Evolutionary conservation across 2,113 vertebrate genomes (phyloP).

Genomic region (Junco hyemalis): DNA sequence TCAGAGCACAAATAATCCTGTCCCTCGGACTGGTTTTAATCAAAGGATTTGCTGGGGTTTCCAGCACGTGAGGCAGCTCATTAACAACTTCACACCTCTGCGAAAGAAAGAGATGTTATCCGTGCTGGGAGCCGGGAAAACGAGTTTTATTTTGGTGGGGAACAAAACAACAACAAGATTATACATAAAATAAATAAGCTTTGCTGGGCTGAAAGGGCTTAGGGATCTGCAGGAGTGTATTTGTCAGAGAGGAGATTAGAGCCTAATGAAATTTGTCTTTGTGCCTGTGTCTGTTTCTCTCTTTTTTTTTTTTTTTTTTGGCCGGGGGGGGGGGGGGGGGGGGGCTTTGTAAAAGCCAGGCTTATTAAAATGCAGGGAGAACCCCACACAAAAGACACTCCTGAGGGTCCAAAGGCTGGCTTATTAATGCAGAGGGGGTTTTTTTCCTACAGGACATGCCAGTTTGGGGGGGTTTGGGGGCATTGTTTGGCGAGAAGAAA

Average conservation of each 20-base stretch:
- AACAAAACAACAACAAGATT: slow-evolving; percentile 44
- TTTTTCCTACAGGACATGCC: neutral
- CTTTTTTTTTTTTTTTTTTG: neutral
- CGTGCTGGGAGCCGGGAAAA: neutral
- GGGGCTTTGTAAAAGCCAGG: slow-evolving; percentile 17
- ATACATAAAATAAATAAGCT: neutral
- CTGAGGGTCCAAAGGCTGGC: neutral
- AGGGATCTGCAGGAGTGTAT: neutral
- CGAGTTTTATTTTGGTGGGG: neutral
- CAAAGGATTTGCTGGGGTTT: slow-evolving; percentile 25
- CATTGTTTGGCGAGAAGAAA: slow-evolving; percentile 58
- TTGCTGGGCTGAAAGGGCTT: slow-evolving; percentile 25
- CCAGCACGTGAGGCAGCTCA: neutral
- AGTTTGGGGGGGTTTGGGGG: slow-evolving; percentile 21
- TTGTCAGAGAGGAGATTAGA: slow-evolving; percentile 48
- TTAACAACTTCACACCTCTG: slow-evolving; percentile 43
- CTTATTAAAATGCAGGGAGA: slow-evolving; percentile 67
- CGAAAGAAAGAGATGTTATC: neutral
- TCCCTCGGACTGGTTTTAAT: slow-evolving; percentile 40
- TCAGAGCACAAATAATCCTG: neutral
- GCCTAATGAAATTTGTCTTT: slow-evolving; percentile 68
- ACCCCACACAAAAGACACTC: slow-evolving; percentile 44
- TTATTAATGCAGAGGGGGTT: slow-evolving; percentile 17
- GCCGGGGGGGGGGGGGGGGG: no score
- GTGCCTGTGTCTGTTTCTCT: neutral